These are phyloP conservation scores for Drosophila fulvimacula DNA, from an alignment of 2,888 invertebrate species.

Conservation along the genomic window DNA sequence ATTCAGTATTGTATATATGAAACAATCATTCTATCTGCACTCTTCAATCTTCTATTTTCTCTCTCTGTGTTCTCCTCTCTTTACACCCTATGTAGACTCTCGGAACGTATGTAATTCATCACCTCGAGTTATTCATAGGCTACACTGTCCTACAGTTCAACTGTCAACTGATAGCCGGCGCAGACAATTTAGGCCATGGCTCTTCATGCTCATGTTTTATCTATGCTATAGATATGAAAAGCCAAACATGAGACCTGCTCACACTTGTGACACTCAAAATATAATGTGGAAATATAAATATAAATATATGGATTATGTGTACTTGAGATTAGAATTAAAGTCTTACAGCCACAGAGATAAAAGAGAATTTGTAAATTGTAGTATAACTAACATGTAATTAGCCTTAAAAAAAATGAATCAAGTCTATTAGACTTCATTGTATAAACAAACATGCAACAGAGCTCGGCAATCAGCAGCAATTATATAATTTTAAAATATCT, in stretches of 20 bases:
- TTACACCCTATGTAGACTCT: not conserved
- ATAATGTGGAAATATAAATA: constrained; percentile 36
- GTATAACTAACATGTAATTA: constrained; percentile 6
- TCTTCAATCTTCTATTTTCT: not conserved
- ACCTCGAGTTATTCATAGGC: constrained; percentile 14
- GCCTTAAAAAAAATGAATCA: not conserved
- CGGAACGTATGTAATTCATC: constrained; percentile 14
- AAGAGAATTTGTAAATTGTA: not conserved
- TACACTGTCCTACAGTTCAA: constrained; percentile 28
- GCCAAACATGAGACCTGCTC: constrained; percentile 39
- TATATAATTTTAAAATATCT: constrained; percentile 28
- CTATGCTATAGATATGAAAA: constrained; percentile 62
- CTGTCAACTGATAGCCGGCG: constrained; percentile 47
- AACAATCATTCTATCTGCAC: no score
- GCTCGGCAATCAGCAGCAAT: constrained; percentile 23
- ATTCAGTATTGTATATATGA: no score
- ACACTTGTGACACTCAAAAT: constrained; percentile 48
- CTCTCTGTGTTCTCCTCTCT: no score
- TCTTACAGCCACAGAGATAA: not conserved
- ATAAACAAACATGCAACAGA: constrained; percentile 16
- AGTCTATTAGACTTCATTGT: constrained; percentile 10
- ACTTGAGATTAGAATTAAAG: constrained; percentile 16
- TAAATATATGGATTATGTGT: constrained; percentile 36
- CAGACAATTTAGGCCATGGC: constrained; percentile 68
- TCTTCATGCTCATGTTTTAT: constrained; percentile 47